A percentile compares a stretch with the other conserved stretches of the same genome.
Evolutionary conservation across 2,888 invertebrate genomes (phyloP).

Genomic region (Rhamnusium bicolor): DNA sequence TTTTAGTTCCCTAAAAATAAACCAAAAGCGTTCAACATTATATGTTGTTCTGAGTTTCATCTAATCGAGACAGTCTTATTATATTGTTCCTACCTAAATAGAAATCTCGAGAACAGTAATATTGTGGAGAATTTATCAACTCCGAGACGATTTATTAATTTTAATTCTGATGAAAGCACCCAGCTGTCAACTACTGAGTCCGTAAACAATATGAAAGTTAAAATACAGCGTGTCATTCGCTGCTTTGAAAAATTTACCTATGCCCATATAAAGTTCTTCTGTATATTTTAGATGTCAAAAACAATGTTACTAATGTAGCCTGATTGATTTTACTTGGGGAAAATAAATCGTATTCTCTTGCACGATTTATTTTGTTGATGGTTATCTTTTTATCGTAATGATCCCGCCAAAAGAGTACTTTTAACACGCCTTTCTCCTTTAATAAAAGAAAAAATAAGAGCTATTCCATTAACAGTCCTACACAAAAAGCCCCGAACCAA

Average conservation of each 20-base stretch:
- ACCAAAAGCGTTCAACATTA: too few species aligned
- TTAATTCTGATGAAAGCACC: conserved; percentile 14
- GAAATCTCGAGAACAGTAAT: conserved; percentile 15
- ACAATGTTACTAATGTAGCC: conserved; percentile 3
- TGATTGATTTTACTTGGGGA: not conserved
- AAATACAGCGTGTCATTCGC: not conserved
- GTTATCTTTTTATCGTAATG: conserved; percentile 27
- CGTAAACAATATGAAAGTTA: not conserved
- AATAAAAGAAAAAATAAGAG: conserved; percentile 20
- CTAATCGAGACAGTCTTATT: not conserved
- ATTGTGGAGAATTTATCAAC: conserved; percentile 21
- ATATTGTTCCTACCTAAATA: not conserved
- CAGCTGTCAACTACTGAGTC: not conserved
- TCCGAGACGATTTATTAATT: conserved; percentile 19
- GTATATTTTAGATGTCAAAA: conserved; percentile 2
- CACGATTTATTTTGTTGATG: conserved; percentile 25
- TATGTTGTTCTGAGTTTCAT: not conserved
- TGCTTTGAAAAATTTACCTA: not conserved
- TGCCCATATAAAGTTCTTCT: not conserved
- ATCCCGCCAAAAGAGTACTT: conserved; percentile 14
- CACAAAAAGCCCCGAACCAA: conserved; percentile 12
- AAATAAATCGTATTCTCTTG: conserved; percentile 19
- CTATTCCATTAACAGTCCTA: conserved; percentile 4
- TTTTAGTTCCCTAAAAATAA: too few species aligned
- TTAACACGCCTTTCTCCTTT: conserved; percentile 13